These are phyloP conservation scores for Sinocyclocheilus grahami DNA, from an alignment of 2,113 vertebrate species.

Conservation along the genomic window DNA sequence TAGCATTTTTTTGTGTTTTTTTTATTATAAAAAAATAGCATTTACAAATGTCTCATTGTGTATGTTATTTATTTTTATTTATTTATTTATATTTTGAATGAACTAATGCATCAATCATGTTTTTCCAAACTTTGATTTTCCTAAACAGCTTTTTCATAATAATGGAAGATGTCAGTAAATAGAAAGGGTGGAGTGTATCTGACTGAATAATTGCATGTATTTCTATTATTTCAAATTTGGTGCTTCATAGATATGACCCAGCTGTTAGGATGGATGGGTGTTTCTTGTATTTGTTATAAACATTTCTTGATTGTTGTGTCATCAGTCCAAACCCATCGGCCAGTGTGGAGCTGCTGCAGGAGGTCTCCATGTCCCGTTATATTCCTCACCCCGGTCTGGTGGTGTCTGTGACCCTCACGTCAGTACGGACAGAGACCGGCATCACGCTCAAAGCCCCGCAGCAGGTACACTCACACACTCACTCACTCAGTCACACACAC, in stretches of 20 bases:
- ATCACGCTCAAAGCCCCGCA: constrained; percentile 95
- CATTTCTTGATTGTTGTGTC: background rate
- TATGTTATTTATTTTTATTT: too few species aligned
- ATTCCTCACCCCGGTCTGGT: constrained; percentile 97
- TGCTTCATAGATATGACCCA: background rate
- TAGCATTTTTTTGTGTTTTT: too few species aligned
- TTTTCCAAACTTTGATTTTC: background rate
- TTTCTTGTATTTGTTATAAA: background rate
- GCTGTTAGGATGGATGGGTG: too few species aligned
- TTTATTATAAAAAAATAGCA: too few species aligned
- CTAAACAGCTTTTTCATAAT: background rate
- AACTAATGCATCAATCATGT: background rate
- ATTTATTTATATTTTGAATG: background rate
- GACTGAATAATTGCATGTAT: background rate
- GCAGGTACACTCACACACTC: constrained; percentile 79
- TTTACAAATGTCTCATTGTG: too few species aligned
- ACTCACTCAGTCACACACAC: too few species aligned
- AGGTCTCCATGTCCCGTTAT: constrained; percentile 97
- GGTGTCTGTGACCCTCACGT: constrained; percentile 94
- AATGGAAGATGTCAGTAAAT: too few species aligned
- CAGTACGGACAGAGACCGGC: constrained; percentile 95
- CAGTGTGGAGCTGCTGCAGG: constrained; percentile 90
- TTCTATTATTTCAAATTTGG: background rate
- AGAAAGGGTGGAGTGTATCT: too few species aligned
- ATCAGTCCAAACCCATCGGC: constrained; percentile 83